Base-by-base conservation (phyloP, 2,888 invertebrate genomes). In the Amblyjoppa proteus region DNA sequence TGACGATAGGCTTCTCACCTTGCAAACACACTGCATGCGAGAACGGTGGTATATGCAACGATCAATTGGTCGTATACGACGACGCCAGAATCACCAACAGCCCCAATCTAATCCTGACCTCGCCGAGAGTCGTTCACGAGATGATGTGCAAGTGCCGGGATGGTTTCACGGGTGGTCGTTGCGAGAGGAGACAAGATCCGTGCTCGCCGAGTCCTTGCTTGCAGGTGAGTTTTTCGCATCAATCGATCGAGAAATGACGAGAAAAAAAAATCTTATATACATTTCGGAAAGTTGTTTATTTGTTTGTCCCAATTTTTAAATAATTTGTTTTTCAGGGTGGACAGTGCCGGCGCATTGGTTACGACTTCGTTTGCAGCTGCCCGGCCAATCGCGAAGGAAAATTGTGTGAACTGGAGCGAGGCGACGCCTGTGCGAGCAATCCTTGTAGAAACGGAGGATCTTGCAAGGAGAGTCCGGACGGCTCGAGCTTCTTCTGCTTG, bases 371-470 rank as follows among this genome's bases (percentile, higher is more conserved):
- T 86, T 99, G 99, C 91, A 95, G 96, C 2, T 99, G 99, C 92
- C 96, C 97, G 0, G 93, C 96, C 0, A 95, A 96, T 78, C 96
- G 97, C 83, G 97, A 98, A 92, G 98, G 98, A 0, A 97, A 97
- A 92, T 95, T 96, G 41, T 98, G 98, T 92, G 98, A 99, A 92
- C 93, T 96, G 76, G 98, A 98, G 93, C 95, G 97, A 89, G 97
- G 97, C 49, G 97, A 98, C 90, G 97, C 97, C 0, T 99, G 98
- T 92, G 97, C 97, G 74, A 96, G 96, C 74, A 97, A 97, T 91
- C 98, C 98, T 0, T 99, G 99, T 92, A 96, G 96, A 90, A 98
- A 99, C 92, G 98, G 98, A 9, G 99, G 98, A 2, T 97, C 98
- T 0, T 99, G 99, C 90, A 96, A 97, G 89, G 97, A 97, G 92